These are phyloP conservation scores for Onychomys leucogaster DNA, from an alignment of 2,797 vertebrate species.

Conservation along the genomic window DNA sequence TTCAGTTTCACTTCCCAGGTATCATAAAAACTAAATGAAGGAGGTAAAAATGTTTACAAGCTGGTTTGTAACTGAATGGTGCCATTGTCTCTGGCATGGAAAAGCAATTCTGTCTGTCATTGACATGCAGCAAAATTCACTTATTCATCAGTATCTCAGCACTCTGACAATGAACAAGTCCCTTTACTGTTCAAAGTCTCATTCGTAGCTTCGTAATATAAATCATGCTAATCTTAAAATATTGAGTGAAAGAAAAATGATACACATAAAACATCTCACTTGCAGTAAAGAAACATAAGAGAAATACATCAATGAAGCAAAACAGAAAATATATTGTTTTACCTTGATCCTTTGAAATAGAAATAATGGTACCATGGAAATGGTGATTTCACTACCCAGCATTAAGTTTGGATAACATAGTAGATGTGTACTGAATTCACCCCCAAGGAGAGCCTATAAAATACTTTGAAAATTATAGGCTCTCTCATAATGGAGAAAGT, in stretches of 20 bases:
- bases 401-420: slow-evolving; percentile 33
- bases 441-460: slow-evolving; percentile 33
- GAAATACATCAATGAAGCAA: background rate
- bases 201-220: background rate
- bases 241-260: background rate
- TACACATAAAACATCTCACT: background rate
- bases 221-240: background rate
- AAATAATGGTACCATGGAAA: background rate
- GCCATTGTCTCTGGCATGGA: accelerated
- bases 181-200: background rate
- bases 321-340: background rate
- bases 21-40: background rate
- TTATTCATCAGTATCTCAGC: background rate
- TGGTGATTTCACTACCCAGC: background rate
- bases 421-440: slow-evolving; percentile 17
- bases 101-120: background rate
- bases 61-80: background rate
- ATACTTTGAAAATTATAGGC: slow-evolving; percentile 57
- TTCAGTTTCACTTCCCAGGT: background rate
- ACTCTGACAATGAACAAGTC: background rate
- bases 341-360: background rate
- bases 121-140: background rate
- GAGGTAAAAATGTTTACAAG: background rate
- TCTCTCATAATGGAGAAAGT: slow-evolving; percentile 34
- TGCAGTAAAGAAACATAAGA: background rate